phyloP scores from a whole-genome alignment of 2,797 vertebrate genomes.

The Takifugu ocellatus region DNA sequence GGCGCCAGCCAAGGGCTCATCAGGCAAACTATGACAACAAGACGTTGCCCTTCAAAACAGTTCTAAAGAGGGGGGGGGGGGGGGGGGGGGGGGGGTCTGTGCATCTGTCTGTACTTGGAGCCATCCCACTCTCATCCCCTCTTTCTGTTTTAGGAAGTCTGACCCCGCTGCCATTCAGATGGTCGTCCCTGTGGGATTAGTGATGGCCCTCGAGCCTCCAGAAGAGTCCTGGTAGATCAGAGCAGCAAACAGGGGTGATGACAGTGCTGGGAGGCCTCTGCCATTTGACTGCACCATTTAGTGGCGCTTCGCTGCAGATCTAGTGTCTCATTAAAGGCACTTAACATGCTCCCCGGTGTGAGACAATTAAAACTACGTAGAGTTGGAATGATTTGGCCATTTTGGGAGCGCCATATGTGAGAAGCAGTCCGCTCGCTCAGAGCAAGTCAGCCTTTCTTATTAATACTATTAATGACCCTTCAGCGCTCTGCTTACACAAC shows the following conservation, averaged over 20 bases:
- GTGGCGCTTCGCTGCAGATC: conserved; percentile 49
- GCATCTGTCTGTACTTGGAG: conserved; percentile 77
- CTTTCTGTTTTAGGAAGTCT: conserved; percentile 32
- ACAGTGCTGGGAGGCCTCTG: conserved; percentile 65
- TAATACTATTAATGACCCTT: conserved; percentile 63
- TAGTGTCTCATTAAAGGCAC: conserved; percentile 52
- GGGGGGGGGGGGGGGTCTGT: conserved; percentile 43
- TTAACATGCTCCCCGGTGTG: conserved; percentile 41
- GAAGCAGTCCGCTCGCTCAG: conserved; percentile 15
- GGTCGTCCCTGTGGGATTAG: conserved; percentile 70
- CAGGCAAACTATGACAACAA: conserved; percentile 79
- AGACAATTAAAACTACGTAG: conserved; percentile 41
- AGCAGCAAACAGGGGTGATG: conserved; percentile 67
- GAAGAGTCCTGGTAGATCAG: conserved; percentile 76
- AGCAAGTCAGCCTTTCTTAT: conserved; percentile 43
- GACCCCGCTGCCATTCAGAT: conserved; percentile 58
- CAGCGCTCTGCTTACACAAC: conserved; percentile 62
- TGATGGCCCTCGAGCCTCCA: conserved; percentile 65
- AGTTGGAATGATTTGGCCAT: conserved; percentile 60
- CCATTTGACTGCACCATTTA: conserved; percentile 68
- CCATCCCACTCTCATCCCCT: conserved; percentile 60
- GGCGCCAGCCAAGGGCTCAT: conserved; percentile 73
- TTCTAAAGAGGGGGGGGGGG: conserved; percentile 69
- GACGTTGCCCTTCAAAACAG: conserved; percentile 79
- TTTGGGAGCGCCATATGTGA: conserved; percentile 39